A percentile compares a stretch with the other conserved stretches of the same genome.
Evolutionary conservation across 2,797 vertebrate genomes (phyloP).

Genomic region (Rhabdophis nuchalis): DNA sequence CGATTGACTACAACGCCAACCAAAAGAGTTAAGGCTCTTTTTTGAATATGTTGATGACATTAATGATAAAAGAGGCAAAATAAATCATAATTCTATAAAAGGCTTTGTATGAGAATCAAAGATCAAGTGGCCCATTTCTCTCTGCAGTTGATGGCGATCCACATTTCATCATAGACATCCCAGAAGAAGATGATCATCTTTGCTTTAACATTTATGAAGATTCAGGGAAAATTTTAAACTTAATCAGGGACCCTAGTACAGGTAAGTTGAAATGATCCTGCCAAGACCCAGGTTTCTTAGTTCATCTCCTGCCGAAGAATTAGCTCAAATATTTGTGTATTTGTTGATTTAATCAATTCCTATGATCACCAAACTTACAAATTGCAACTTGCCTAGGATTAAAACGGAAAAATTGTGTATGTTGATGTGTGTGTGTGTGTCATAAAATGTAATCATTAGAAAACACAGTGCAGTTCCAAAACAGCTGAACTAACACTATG

Average conservation of each 20-base stretch:
- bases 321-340: neutral
- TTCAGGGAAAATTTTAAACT: conserved; percentile 83
- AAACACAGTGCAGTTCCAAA: neutral
- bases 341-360: neutral
- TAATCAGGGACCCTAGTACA: conserved; percentile 81
- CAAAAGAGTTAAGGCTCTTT: neutral
- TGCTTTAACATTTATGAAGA: conserved; percentile 91
- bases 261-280: conserved; percentile 67
- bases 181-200: conserved; percentile 78
- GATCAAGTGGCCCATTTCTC: conserved; percentile 29
- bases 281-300: neutral
- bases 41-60: neutral
- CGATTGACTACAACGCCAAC: neutral
- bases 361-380: neutral
- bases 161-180: conserved; percentile 87
- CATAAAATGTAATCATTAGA: neutral
- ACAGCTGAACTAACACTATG: neutral
- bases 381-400: neutral
- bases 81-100: neutral
- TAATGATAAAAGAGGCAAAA: neutral
- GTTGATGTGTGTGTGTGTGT: no score
- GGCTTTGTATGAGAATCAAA: neutral
- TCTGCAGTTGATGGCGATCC: conserved; percentile 90
- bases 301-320: neutral
- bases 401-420: neutral